These are phyloP conservation scores for Mythimna loreyi DNA, from an alignment of 2,888 invertebrate genomes.

Conservation along the genomic window DNA sequence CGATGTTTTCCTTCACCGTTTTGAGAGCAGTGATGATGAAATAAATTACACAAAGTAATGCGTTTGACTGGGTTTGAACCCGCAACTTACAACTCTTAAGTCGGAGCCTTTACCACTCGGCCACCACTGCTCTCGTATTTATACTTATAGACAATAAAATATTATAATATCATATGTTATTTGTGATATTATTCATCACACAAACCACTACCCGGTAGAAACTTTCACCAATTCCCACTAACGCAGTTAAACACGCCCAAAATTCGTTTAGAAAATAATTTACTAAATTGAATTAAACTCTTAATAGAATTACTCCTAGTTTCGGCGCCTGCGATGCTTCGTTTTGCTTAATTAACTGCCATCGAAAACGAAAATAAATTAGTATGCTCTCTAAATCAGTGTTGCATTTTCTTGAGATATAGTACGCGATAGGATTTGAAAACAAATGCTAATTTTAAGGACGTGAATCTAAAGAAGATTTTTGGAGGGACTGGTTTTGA, in stretches of 20 bases:
- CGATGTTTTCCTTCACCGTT: too few relatives aligned
- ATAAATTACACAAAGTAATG: too few relatives aligned
- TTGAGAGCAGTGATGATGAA: too few relatives aligned
- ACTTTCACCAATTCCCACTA: slow-evolving; percentile 31
- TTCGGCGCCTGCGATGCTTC: slow-evolving; percentile 46
- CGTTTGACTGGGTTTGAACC: too few relatives aligned
- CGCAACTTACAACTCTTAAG: too few relatives aligned
- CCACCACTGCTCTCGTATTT: too few relatives aligned
- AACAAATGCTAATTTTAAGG: slow-evolving; percentile 25
- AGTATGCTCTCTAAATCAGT: slow-evolving; percentile 65
- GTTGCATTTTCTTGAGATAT: slow-evolving; percentile 26
- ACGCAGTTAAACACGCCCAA: slow-evolving; percentile 54
- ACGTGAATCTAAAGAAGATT: slow-evolving; percentile 27
- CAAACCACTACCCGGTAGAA: not conserved
- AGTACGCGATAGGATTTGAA: slow-evolving; percentile 16
- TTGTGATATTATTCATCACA: slow-evolving; percentile 1
- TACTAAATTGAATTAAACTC: slow-evolving; percentile 63
- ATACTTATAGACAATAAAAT: not conserved
- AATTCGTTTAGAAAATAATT: slow-evolving; percentile 68
- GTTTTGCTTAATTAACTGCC: slow-evolving; percentile 59
- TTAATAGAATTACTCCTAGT: slow-evolving; percentile 63
- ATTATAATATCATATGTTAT: not conserved
- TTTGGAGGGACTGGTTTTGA: not conserved
- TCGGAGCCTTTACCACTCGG: too few relatives aligned
- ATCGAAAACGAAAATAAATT: slow-evolving; percentile 62